A percentile compares a stretch with the other conserved stretches of the same genome.
Conservation (phyloP, 2,888 invertebrate species). For the Agriopis leucophaearia region DNA sequence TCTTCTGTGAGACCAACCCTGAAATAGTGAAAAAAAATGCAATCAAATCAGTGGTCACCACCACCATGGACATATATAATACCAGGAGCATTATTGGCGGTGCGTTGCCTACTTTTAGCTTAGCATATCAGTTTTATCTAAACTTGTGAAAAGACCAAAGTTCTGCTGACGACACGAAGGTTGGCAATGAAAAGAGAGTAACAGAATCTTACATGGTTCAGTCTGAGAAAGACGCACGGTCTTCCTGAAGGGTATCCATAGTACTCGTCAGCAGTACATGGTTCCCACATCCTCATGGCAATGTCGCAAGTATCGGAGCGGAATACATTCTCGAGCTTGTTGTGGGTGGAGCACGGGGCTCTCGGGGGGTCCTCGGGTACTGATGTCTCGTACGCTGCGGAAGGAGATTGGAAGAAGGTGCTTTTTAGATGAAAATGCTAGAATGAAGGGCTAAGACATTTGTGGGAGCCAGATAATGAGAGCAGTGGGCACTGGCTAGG, state of each 20-base stretch:
- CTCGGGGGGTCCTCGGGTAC: slow-evolving; percentile 77
- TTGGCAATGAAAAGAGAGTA: not conserved
- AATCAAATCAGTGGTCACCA: too few relatives aligned
- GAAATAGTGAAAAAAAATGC: too few relatives aligned
- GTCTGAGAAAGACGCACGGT: slow-evolving; percentile 92
- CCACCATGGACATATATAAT: too few relatives aligned
- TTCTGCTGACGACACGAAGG: not conserved
- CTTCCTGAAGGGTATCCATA: slow-evolving; percentile 91
- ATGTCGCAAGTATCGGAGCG: slow-evolving; percentile 71
- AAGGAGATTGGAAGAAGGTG: not conserved
- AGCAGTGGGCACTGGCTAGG: too few relatives aligned
- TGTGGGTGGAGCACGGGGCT: slow-evolving; percentile 73
- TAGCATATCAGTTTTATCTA: too few relatives aligned
- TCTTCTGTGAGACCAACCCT: too few relatives aligned
- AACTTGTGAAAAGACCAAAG: too few relatives aligned
- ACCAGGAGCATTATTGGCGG: too few relatives aligned
- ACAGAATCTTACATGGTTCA: slow-evolving; percentile 85
- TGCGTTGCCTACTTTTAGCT: too few relatives aligned
- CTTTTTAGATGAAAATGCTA: not conserved
- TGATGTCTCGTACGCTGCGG: slow-evolving; percentile 73
- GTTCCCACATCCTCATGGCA: slow-evolving; percentile 74
- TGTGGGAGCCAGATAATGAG: too few relatives aligned
- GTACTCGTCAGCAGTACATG: slow-evolving; percentile 89
- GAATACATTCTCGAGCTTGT: slow-evolving; percentile 64
- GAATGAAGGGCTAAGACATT: too few relatives aligned